Conservation (phyloP, 2,888 invertebrate genomes). For the Drosophila falleni region DNA sequence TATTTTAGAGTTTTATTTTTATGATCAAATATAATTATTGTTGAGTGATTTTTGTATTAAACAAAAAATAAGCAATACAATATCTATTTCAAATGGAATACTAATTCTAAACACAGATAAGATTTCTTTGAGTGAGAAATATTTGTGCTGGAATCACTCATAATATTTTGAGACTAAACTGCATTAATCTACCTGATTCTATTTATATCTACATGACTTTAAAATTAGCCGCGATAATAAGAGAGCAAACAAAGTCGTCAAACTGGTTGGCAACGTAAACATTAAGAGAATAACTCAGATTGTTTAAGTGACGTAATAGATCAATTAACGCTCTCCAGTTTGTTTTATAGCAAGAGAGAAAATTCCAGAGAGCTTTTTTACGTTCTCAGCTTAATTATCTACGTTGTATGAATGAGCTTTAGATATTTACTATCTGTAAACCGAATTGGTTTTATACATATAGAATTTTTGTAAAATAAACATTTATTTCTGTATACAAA, state of each 20-base stretch:
- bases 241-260: not conserved
- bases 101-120: not conserved
- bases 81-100: not conserved
- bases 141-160: not conserved
- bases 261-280: slow-evolving; percentile 2
- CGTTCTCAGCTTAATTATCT: slow-evolving; percentile 6
- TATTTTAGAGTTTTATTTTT: too few species aligned
- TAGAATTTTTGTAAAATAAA: too few species aligned
- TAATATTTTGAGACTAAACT: not conserved
- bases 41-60: too few species aligned
- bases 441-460: too few species aligned
- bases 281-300: not conserved
- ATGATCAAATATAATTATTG: too few species aligned
- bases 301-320: slow-evolving; percentile 20
- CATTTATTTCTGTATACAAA: too few species aligned
- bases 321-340: slow-evolving; percentile 16
- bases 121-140: not conserved
- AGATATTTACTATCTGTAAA: not conserved
- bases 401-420: slow-evolving; percentile 13
- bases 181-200: not conserved
- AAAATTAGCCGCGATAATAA: not conserved
- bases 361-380: slow-evolving; percentile 3
- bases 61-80: too few species aligned
- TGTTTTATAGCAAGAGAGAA: not conserved
- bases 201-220: not conserved